phyloP scores from a whole-genome alignment of 2,888 invertebrate species.

The Candidula unifasciata region DNA sequence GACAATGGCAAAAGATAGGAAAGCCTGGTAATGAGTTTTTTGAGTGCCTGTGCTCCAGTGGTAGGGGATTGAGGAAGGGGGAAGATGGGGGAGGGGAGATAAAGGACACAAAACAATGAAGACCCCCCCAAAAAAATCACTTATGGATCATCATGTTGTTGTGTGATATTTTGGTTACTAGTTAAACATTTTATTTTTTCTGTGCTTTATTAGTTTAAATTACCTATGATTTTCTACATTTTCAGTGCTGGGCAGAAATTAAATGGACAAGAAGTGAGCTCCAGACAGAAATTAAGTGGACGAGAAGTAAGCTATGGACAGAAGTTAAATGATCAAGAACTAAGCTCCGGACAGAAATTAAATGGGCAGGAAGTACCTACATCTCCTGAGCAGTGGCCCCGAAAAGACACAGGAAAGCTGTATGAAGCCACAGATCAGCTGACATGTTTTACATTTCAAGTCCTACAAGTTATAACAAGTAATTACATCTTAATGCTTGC shows the following conservation, averaged over 20 bases:
- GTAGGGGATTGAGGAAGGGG: no score
- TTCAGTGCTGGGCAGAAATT: neutral
- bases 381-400: neutral
- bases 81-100: no score
- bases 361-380: neutral
- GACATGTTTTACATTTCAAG: neutral
- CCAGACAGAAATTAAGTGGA: neutral
- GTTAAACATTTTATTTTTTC: neutral
- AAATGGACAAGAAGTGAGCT: neutral
- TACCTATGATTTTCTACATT: neutral
- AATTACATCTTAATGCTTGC: neutral
- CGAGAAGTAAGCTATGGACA: no score
- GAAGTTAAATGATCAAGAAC: neutral
- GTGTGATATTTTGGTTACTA: neutral
- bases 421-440: constrained; percentile 3
- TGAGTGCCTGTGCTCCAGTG: no score
- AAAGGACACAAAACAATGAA: no score
- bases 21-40: no score
- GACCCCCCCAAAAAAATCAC: no score
- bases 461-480: constrained; percentile 1
- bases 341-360: no score
- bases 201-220: neutral
- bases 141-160: neutral
- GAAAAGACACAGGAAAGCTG: neutral
- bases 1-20: no score